Evolutionary conservation across 2,113 vertebrate genomes (phyloP).

Genomic region (Cryptomyrus ogoouensis): DNA sequence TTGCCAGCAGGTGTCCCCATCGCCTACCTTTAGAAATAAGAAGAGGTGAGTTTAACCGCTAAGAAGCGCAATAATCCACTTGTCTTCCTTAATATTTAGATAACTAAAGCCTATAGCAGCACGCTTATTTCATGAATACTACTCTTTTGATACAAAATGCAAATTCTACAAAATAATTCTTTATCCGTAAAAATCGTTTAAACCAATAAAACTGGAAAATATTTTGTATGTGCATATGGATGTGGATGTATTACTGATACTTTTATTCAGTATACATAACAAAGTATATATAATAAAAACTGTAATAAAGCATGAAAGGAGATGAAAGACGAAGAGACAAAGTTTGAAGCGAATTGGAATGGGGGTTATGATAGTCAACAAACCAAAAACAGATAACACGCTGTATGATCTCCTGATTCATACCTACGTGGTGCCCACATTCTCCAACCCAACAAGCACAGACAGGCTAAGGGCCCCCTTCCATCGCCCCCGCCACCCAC

Average conservation of each 20-base stretch:
- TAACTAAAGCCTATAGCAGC: neutral
- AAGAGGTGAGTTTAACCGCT: neutral
- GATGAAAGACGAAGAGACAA: neutral
- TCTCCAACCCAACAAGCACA: slow-evolving; percentile 13
- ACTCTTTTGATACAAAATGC: neutral
- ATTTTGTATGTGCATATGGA: neutral
- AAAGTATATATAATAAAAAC: neutral
- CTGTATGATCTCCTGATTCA: slow-evolving; percentile 14
- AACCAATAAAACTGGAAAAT: neutral
- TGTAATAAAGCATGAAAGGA: slow-evolving; percentile 7
- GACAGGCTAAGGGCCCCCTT: neutral
- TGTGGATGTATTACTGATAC: neutral
- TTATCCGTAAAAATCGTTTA: neutral
- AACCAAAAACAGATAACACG: slow-evolving; percentile 13
- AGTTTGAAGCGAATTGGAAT: neutral
- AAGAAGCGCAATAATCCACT: neutral
- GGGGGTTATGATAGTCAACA: neutral
- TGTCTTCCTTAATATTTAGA: neutral
- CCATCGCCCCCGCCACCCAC: too few species aligned
- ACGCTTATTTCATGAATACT: neutral
- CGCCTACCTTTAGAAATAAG: neutral
- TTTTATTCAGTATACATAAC: neutral
- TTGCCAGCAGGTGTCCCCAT: slow-evolving; percentile 38
- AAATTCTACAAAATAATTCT: neutral
- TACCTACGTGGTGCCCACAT: slow-evolving; percentile 16